Evolutionary conservation across 2,888 invertebrate species (phyloP), one percentile per base, ranked within the genome.

Genomic region (Argyra leucocephala): DNA sequence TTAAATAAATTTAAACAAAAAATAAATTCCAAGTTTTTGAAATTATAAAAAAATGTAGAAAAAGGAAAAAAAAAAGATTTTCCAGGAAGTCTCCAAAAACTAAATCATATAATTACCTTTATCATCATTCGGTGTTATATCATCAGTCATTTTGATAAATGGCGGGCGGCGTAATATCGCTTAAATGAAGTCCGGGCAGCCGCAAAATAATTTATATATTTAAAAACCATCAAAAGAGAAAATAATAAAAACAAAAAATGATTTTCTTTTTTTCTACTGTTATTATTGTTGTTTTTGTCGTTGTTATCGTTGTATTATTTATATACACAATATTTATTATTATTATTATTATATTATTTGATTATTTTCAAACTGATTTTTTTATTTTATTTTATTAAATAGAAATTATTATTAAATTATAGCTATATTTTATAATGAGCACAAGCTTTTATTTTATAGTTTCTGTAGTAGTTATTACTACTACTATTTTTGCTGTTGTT

Each of bases 61-160:
- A n/a, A n/a, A n/a, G n/a, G n/a, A n/a, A n/a, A n/a, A n/a, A n/a
- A n/a, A n/a, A n/a, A n/a, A n/a, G n/a, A n/a, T n/a, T n/a, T n/a
- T n/a, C n/a, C n/a, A n/a, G n/a, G n/a, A n/a, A n/a, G n/a, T n/a
- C n/a, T n/a, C n/a, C n/a, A n/a, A n/a, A n/a, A n/a, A n/a, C n/a
- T n/a, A n/a, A n/a, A n/a, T n/a, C n/a, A n/a, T n/a, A n/a, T n/a
- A 37, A 48, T 64, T 64, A 67, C 67, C 60, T 67, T 67, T 67
- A 48, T 67, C 67, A 7, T 67, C 67, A 37, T 64, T 64, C 36
- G 67, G 65, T 65, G 67, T 62, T 63, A 65, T 64, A 31, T 63
- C 64, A 48, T 67, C 67, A 37, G 64, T 65, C 67, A 67, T 67
- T 62, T 65, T 67, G 65, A 65, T 58, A 31, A 61, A 61, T 61